These are phyloP conservation scores for Mamestra configurata DNA, from an alignment of 1,140 invertebrate genomes.

Conservation along the genomic window DNA sequence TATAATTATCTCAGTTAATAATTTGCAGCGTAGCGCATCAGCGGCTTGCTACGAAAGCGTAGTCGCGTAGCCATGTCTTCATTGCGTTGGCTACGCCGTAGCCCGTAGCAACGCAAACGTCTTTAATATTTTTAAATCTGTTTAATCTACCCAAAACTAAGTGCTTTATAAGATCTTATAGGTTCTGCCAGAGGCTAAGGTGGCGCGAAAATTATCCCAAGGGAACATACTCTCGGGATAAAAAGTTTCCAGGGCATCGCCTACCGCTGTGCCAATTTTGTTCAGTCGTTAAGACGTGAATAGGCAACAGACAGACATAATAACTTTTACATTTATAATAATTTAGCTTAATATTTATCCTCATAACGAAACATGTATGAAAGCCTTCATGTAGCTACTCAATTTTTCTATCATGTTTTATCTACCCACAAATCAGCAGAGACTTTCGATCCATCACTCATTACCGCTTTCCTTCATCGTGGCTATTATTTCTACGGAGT, in stretches of 20 bases:
- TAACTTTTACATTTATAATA: too few species aligned
- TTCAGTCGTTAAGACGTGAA: too few species aligned
- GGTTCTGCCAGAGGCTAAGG: too few species aligned
- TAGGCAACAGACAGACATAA: too few species aligned
- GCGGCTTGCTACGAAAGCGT: background rate
- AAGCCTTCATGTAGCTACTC: too few species aligned
- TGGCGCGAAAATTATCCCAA: too few species aligned
- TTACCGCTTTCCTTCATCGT: constrained; percentile 51
- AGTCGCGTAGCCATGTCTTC: background rate
- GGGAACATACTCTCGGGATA: too few species aligned
- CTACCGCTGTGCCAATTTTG: too few species aligned
- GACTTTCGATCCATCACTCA: constrained; percentile 64
- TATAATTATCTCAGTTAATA: background rate
- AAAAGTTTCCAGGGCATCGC: too few species aligned
- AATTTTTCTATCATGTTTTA: constrained; percentile 25
- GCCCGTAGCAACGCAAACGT: background rate
- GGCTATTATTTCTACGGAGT: constrained; percentile 42
- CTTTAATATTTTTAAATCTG: background rate
- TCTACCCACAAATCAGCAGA: constrained; percentile 19
- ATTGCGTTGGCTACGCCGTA: background rate
- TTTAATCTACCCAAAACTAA: constrained; percentile 6
- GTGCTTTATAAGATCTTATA: too few species aligned
- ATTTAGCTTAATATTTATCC: too few species aligned
- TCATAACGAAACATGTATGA: too few species aligned
- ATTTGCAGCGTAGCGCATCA: background rate